phyloP scores from a whole-genome alignment of 2,888 invertebrate genomes.

The Apocheima hispidaria region DNA sequence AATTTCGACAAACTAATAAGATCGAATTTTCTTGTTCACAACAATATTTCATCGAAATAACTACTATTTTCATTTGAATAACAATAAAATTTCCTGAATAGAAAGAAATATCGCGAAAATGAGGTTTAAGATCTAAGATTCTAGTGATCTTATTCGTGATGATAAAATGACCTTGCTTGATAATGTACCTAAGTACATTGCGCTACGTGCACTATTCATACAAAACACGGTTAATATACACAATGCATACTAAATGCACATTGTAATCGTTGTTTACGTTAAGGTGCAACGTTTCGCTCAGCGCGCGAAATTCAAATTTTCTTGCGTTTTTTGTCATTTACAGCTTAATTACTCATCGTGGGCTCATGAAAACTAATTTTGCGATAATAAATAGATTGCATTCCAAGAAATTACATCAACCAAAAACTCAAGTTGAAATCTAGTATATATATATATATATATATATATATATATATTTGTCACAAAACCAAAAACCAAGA shows the following conservation, averaged over 20 bases:
- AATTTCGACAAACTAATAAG: no score
- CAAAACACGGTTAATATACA: neutral
- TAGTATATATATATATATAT: no score
- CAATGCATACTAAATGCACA: slow-evolving; percentile 15
- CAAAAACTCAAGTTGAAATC: no score
- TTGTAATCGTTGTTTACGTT: slow-evolving; percentile 21
- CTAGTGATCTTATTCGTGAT: slow-evolving; percentile 1
- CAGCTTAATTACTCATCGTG: no score
- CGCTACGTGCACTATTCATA: neutral
- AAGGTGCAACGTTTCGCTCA: no score
- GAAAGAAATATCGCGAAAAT: neutral
- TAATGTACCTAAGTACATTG: neutral
- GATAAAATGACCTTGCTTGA: slow-evolving; percentile 12
- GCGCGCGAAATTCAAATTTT: no score
- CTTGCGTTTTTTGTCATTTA: no score
- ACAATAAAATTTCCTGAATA: slow-evolving; percentile 1
- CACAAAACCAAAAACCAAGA: no score
- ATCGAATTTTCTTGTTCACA: neutral
- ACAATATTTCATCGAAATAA: neutral
- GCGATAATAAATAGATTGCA: no score
- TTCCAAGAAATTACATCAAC: no score
- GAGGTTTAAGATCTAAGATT: neutral
- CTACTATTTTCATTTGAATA: neutral
- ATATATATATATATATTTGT: no score
- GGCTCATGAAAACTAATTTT: no score